Percentiles rank a stretch among this genome's conserved stretches.
These are phyloP conservation scores for Watsonalla cultraria DNA, from an alignment of 2,888 invertebrate species.

Conservation along the genomic window DNA sequence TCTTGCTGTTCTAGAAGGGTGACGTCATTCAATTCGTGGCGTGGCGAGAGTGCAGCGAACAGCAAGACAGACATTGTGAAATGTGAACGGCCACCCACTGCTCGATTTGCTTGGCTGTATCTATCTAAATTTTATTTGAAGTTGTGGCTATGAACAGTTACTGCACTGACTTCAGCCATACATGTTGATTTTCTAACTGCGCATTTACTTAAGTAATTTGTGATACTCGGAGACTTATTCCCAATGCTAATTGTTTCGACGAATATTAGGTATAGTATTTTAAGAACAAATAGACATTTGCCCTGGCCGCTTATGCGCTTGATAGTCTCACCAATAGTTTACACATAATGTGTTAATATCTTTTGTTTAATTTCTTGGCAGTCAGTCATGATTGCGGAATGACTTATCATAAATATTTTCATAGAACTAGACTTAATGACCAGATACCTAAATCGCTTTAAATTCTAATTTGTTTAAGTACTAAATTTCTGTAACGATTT, in stretches of 20 bases:
- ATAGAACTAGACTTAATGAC: neutral
- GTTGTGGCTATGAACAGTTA: slow-evolving; percentile 74
- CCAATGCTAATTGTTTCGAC: slow-evolving; percentile 71
- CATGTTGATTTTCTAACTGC: slow-evolving; percentile 66
- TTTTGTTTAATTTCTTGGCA: too few relatives aligned
- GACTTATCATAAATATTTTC: too few relatives aligned
- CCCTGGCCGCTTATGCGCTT: slow-evolving; percentile 26
- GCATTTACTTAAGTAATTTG: slow-evolving; percentile 55
- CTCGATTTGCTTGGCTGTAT: slow-evolving; percentile 59
- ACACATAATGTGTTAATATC: slow-evolving; percentile 1
- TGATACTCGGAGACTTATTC: slow-evolving; percentile 64
- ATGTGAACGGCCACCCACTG: slow-evolving; percentile 76
- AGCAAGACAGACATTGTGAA: slow-evolving; percentile 74
- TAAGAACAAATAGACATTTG: slow-evolving; percentile 36
- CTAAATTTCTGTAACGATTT: neutral
- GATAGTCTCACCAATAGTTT: neutral
- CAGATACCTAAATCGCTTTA: neutral
- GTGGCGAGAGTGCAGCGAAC: slow-evolving; percentile 59
- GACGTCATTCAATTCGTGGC: slow-evolving; percentile 67
- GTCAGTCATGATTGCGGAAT: too few relatives aligned
- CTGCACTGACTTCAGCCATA: slow-evolving; percentile 68
- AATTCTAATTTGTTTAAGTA: neutral
- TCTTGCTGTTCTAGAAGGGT: slow-evolving; percentile 71
- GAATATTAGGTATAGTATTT: slow-evolving; percentile 75
- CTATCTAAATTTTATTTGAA: slow-evolving; percentile 65